Evolutionary conservation across 2,113 vertebrate genomes (phyloP), one percentile per base, ranked within the genome.

Genomic region (Caranx melampygus): DNA sequence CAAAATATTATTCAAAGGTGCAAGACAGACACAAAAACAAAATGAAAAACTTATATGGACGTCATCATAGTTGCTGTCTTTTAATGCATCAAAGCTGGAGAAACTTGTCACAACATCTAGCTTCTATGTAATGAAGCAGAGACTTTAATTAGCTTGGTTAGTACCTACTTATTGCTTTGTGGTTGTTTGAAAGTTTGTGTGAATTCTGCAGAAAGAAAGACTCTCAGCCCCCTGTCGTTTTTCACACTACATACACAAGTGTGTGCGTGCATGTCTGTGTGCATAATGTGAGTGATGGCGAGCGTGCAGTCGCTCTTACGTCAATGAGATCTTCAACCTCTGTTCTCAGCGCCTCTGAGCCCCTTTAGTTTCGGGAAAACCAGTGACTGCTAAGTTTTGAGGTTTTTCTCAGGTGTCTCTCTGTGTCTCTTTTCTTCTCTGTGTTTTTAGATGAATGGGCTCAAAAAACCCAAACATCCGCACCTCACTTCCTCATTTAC

Each of bases 381-480:
- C 92, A 91, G 87, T 86, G 85, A 85, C 70, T 73, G 90, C 84
- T 90, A 20, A 85, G 71, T 88, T 86, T 84, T 94, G 94, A 35
- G 94, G 94, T 94, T 95, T 90, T 93, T 90, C 89, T 95, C 94
- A 95, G 94, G 94, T 95, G 92, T 94, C 85, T 94, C 54, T 92
- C 61, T 91, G 75, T 89, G 75, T 87, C 77, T 89, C 79, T 88
- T 85, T 57, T 87, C 79, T 75, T 85, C 66, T 87, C 74, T 84
- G 82, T 91, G 85, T 93, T 93, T 94, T 94, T 94, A 93, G 94
- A 94, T 95, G 94, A 95, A 95, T 95, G 92, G 84, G 90, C 79
- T 90, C 83, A 91, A 94, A 94, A 92, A 95, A 94, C 91, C 94
- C 94, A 95, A 95, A 95, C 94, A 95, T 95, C 94, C 95, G 90